Base-by-base conservation (phyloP, 2,797 vertebrate species). In the Cichlasoma orientale region DNA sequence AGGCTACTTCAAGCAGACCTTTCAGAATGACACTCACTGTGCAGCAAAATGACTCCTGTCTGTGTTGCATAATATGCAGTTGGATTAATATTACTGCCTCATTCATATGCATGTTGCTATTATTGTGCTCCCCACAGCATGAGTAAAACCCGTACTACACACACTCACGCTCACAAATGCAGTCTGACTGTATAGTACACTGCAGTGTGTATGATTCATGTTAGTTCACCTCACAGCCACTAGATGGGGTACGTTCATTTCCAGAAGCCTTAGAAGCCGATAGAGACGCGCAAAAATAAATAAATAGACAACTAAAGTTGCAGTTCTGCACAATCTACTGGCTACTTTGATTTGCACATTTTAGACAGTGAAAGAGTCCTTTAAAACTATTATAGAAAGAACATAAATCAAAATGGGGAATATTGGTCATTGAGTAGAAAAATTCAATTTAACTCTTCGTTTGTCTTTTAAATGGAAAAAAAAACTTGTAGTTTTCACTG, bases 191-290 rank as follows among this genome's bases (percentile, higher is more conserved):
- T 27, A 23, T 27, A 23, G 33, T 41, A 14, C 4, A 25, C 3
- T 33, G 7, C 8, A 33, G 7, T 8, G 31, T 33, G 31, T 8
- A 36, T 36, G 33, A 10, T 18, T 27, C 12, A 4, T 82, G 74
- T 72, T 79, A 77, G 6, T 76, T 36, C 66, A 69, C 2, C 1
- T 2, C 72, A 18, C 19, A 63, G 80, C 87, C 94, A 86, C 90
- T 91, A 95, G 93, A 88, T 91, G 92, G 69, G 8, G 33, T 56
- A 2, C 72, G 61, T 66, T 66, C 61, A 7, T 66, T 66, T 47
- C 19, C 61, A 19, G 9, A 5, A 66, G 4, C 3, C 23, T 27
- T 27, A 5, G 44, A 47, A 16, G 14, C 44, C 14, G 13, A 47
- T 7, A 0, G 38, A 47, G 44, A 18, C 44, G n/a, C n/a, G n/a